A percentile compares a stretch with the other conserved stretches of the same genome.
Evolutionary conservation across 2,113 vertebrate genomes (phyloP).

Genomic region (Myxocyprinus asiaticus): DNA sequence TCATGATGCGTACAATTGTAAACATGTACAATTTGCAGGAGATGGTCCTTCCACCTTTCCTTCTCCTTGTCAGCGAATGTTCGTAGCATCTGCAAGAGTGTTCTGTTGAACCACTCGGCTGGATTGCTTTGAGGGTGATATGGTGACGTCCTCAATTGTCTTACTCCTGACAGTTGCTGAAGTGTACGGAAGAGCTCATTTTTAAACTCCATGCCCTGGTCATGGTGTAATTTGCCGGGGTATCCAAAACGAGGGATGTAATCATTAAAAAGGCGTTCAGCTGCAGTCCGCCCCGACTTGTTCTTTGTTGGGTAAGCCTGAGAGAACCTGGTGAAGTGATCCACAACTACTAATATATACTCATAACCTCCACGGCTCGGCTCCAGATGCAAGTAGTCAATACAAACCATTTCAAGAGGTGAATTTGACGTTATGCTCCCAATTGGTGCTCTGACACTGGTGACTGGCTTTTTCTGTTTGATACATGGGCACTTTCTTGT

Average conservation of each 20-base stretch:
- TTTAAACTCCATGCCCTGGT: constrained; percentile 13
- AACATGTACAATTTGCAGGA: constrained; percentile 16
- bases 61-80: constrained; percentile 27
- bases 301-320: too few relatives aligned
- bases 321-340: too few relatives aligned
- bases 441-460: constrained; percentile 16
- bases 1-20: constrained; percentile 19
- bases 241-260: too few relatives aligned
- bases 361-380: neutral
- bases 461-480: constrained; percentile 11
- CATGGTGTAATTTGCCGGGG: too few relatives aligned
- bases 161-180: neutral
- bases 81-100: constrained; percentile 15
- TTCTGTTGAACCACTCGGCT: constrained; percentile 29
- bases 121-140: constrained; percentile 35
- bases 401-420: constrained; percentile 43
- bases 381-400: constrained; percentile 39
- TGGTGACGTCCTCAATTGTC: constrained; percentile 4
- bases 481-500: constrained; percentile 18
- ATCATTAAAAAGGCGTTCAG: too few relatives aligned
- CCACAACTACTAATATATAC: constrained; percentile 30
- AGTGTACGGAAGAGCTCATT: constrained; percentile 16
- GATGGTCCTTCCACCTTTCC: neutral
- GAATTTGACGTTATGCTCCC: constrained; percentile 20
- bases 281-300: too few relatives aligned